Conservation (phyloP, 2,797 vertebrate genomes). For the Forpus xanthops region DNA sequence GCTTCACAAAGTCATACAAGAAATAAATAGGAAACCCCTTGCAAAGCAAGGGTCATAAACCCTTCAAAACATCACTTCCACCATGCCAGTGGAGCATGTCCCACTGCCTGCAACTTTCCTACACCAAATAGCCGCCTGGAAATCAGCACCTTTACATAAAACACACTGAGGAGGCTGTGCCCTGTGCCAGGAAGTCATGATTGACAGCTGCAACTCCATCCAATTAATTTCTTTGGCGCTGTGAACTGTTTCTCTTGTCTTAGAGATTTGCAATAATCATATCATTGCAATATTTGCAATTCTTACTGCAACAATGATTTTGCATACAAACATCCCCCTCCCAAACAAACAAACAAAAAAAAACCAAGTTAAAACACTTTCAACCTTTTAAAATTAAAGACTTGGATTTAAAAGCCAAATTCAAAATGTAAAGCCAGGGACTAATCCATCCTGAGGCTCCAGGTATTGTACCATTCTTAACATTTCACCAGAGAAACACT, state of each 20-base stretch:
- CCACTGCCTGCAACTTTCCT: background rate
- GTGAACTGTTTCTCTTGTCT: background rate
- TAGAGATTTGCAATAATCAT: background rate
- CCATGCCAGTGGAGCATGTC: background rate
- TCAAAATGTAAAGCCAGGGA: background rate
- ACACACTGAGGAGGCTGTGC: rapidly evolving
- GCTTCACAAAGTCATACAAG: background rate
- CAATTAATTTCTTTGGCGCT: background rate
- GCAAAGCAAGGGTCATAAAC: background rate
- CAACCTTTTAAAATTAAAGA: background rate
- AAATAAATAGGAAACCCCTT: background rate
- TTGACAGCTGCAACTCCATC: background rate
- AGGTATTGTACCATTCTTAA: background rate
- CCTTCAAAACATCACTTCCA: background rate
- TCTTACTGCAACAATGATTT: background rate
- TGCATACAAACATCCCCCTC: background rate
- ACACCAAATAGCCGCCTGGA: background rate
- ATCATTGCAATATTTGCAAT: background rate
- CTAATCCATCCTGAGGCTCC: background rate
- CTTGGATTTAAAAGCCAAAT: background rate
- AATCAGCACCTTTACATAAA: background rate
- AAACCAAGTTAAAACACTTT: background rate
- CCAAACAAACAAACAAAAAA: background rate
- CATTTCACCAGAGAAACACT: background rate
- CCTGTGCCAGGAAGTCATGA: background rate